These are phyloP conservation scores for Lamellibrachia luymesi DNA, from an alignment of 1,140 invertebrate genomes.

Conservation along the genomic window DNA sequence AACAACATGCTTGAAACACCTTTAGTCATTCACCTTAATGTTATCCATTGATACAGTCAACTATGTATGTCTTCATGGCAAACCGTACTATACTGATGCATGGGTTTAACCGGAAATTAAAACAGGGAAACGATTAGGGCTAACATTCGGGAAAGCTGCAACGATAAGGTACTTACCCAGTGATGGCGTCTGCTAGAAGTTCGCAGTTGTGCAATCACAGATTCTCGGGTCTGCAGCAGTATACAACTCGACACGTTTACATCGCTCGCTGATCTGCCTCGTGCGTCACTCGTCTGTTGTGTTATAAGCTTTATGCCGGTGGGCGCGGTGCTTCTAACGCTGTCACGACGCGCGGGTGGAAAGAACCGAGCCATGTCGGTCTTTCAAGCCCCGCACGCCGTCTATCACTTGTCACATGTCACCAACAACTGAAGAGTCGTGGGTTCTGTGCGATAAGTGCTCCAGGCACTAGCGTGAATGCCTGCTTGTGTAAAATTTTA, in stretches of 20 bases:
- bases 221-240: too few relatives aligned
- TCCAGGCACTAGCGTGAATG: not conserved
- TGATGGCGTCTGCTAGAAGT: too few relatives aligned
- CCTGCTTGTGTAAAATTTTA: slow-evolving; percentile 9
- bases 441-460: not conserved
- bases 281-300: not conserved
- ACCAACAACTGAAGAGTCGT: not conserved
- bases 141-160: too few relatives aligned
- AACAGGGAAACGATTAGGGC: too few relatives aligned
- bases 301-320: not conserved
- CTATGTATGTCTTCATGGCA: too few relatives aligned
- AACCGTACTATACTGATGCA: too few relatives aligned
- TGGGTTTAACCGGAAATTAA: too few relatives aligned
- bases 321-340: not conserved
- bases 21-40: too few relatives aligned
- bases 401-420: slow-evolving; percentile 2
- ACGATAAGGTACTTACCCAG: too few relatives aligned
- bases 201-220: too few relatives aligned
- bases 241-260: not conserved
- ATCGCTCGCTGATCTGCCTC: not conserved
- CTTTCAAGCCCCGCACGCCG: not conserved
- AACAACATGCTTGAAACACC: not conserved
- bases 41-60: too few relatives aligned
- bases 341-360: not conserved
- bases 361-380: not conserved